These are phyloP conservation scores for Jacana jacana DNA, from an alignment of 2,113 vertebrate species.

Conservation along the genomic window DNA sequence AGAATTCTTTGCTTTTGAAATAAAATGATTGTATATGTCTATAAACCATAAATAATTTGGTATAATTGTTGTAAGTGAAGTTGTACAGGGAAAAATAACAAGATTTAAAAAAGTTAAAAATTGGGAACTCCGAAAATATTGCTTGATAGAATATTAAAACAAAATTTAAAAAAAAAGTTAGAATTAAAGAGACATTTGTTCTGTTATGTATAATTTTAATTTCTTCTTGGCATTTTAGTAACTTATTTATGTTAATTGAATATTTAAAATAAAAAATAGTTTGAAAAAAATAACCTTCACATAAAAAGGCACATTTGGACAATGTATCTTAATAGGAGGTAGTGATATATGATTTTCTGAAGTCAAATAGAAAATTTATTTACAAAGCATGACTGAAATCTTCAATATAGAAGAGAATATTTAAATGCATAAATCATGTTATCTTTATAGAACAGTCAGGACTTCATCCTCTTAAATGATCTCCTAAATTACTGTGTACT, in stretches of 20 bases:
- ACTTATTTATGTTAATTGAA: background rate
- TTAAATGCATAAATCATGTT: background rate
- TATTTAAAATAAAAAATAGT: background rate
- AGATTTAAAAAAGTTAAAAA: background rate
- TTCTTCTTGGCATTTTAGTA: background rate
- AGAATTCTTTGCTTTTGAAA: background rate
- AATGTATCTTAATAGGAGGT: background rate
- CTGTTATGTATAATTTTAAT: background rate
- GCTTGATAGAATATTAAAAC: background rate
- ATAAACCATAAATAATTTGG: background rate
- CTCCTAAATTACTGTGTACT: background rate
- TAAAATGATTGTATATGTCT: background rate
- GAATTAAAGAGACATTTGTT: background rate
- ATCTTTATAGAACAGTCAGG: background rate
- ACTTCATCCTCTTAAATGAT: background rate
- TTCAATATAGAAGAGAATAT: background rate
- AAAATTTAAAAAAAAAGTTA: background rate
- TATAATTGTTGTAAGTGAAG: background rate
- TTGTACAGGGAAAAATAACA: background rate
- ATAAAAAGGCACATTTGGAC: background rate
- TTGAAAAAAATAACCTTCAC: background rate
- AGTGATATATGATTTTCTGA: background rate
- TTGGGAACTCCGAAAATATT: background rate
- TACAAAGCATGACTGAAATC: background rate
- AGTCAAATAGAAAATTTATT: background rate